These are phyloP conservation scores for Silurus lanzhouensis DNA, from an alignment of 2,797 vertebrate genomes.

Conservation along the genomic window DNA sequence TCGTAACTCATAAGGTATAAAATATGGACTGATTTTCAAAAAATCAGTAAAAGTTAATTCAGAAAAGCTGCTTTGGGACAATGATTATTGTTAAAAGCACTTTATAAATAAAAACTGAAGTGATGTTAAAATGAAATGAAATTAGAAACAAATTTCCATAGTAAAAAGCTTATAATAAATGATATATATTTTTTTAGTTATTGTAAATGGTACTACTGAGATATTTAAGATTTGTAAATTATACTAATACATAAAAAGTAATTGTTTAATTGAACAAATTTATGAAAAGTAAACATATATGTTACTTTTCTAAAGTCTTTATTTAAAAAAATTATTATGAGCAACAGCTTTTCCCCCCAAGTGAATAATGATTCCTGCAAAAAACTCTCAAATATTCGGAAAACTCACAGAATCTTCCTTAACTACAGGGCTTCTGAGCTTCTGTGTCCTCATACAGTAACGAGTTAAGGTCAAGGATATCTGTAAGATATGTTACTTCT, in stretches of 20 bases:
- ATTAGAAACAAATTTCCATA: too few species aligned
- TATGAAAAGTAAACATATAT: not conserved
- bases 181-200: not conserved
- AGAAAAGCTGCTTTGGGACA: too few species aligned
- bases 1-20: too few species aligned
- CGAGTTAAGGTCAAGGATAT: not conserved
- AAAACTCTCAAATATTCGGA: not conserved
- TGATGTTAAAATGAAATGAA: too few species aligned
- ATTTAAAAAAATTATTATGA: not conserved
- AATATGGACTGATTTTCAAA: too few species aligned
- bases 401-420: not conserved
- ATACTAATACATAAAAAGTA: not conserved
- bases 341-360: not conserved
- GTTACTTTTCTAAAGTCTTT: not conserved
- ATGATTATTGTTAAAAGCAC: too few species aligned
- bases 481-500: not conserved
- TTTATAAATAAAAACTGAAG: too few species aligned
- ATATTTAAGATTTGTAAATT: too few species aligned
- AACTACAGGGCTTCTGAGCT: not conserved
- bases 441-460: not conserved
- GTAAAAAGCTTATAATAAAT: not conserved
- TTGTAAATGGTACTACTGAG: not conserved
- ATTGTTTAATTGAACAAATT: not conserved
- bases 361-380: not conserved
- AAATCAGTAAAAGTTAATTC: too few species aligned